phyloP scores from a whole-genome alignment of 2,888 invertebrate genomes.

The Brachylomia viminalis region DNA sequence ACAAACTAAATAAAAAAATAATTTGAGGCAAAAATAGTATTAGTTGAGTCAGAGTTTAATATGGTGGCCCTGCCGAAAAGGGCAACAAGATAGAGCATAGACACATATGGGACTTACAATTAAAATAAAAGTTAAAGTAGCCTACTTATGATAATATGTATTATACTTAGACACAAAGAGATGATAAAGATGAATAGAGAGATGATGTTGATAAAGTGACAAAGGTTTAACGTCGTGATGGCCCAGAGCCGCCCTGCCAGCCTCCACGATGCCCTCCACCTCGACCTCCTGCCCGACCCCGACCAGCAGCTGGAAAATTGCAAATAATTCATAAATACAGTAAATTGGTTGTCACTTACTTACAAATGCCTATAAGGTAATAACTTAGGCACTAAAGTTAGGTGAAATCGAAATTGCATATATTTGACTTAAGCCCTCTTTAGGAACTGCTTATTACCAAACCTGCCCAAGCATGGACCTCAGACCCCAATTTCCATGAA shows the following conservation, averaged over 20 bases:
- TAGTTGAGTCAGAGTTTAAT: not conserved
- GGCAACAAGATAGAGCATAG: not conserved
- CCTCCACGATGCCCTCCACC: conserved; percentile 91
- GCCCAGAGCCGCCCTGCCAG: conserved; percentile 92
- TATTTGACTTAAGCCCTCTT: not conserved
- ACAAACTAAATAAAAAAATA: not conserved
- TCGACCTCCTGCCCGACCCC: conserved; percentile 91
- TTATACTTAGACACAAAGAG: conserved; percentile 42
- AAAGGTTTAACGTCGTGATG: conserved; percentile 81
- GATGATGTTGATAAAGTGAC: conserved; percentile 9
- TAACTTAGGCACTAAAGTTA: not conserved
- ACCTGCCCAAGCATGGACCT: not conserved
- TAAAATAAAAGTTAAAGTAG: conserved; percentile 58
- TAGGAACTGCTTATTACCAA: not conserved
- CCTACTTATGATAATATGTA: conserved; percentile 57
- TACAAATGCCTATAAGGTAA: no score
- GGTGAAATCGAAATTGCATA: not conserved
- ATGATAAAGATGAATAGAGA: not conserved
- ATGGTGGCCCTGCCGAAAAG: not conserved
- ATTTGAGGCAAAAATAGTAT: not conserved
- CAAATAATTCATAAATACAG: not conserved
- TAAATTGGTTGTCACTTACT: not conserved
- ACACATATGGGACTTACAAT: conserved; percentile 24
- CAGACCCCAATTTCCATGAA: not conserved
- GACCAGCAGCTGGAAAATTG: conserved; percentile 89